Base-by-base conservation (phyloP, 2,888 invertebrate species). In the Flabesymbios commensalis region DNA sequence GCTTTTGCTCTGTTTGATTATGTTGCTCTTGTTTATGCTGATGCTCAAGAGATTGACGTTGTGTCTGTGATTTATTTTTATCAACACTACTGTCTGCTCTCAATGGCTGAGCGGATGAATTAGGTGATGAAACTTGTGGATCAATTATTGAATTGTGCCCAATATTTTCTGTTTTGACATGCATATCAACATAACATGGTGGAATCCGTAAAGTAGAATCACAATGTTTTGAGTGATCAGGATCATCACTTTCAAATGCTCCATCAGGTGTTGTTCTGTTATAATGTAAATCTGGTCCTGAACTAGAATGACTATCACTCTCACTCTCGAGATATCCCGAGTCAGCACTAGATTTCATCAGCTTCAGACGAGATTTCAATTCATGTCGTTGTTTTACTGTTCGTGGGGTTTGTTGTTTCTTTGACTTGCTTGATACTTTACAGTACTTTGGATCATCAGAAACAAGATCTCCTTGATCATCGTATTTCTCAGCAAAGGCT, bases 341-440 rank as follows among this genome's bases (percentile, higher is more conserved):
- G 42, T 64, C 65, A 19, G 57, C 32, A 22, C 56, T 43, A 17
- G 33, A 31, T 24, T 64, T 59, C 42, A 61, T 24, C 32, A 42
- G 48, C 22, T 47, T 26, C 56, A 59, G 42, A 39, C 47, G 58
- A 3, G 60, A 42, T n/a, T 56, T 57, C 42, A 49, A 36, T 47
- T 74, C 74, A 53, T 73, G 64, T 28, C 73, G 63, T 39, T 70
- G 69, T 64, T 75, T 76, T 19, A 72, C 70, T 32, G 67, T 62
- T 26, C 68, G 57, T 19, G 72, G 71, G 4, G 74, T 74, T 55
- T 59, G 59, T 52, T 63, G 57, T 26, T 26, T 58, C 52, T 24
- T 55, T 29, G 57, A 33, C 41, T 51, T 47, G 19, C 17, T 0
- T 4, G 57, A 24, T 31, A 36, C 2, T 28, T 51, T 51, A 2